Evolutionary conservation across 2,797 vertebrate genomes (phyloP).

Genomic region (Triplophysa bombifrons): DNA sequence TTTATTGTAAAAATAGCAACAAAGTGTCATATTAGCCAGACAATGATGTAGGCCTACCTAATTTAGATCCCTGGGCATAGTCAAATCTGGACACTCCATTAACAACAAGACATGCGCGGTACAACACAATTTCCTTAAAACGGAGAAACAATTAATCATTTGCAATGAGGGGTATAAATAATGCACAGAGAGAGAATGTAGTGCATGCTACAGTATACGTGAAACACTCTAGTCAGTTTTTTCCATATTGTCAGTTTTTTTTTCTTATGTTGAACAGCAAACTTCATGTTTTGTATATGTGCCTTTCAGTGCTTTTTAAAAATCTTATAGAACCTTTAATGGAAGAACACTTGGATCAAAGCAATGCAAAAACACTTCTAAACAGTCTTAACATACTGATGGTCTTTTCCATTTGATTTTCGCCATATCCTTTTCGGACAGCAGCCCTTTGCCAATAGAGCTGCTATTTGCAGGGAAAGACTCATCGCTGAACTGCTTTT

Average conservation of each 20-base stretch:
- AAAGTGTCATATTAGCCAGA: not conserved
- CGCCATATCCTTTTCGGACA: slow-evolving; percentile 50
- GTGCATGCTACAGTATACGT: not conserved
- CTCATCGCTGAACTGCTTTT: slow-evolving; percentile 62
- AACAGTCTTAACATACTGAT: slow-evolving; percentile 51
- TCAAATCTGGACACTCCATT: slow-evolving; percentile 75
- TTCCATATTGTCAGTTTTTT: too few relatives aligned
- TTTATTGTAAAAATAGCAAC: not conserved
- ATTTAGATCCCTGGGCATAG: slow-evolving; percentile 65
- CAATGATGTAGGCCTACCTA: slow-evolving; percentile 61
- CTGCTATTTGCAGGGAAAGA: slow-evolving; percentile 65
- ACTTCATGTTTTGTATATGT: too few relatives aligned
- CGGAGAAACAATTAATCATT: not conserved
- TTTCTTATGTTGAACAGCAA: too few relatives aligned
- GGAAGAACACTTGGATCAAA: too few relatives aligned
- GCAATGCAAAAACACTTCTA: too few relatives aligned
- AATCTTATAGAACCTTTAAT: too few relatives aligned
- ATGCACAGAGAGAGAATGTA: not conserved
- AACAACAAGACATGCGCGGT: slow-evolving; percentile 61
- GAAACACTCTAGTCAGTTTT: too few relatives aligned
- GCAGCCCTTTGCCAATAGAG: slow-evolving; percentile 65
- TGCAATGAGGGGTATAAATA: not conserved
- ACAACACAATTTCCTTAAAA: slow-evolving; percentile 60
- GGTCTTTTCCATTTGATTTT: slow-evolving; percentile 71
- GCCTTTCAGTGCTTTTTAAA: too few relatives aligned